Conservation (phyloP, 2,888 invertebrate species). For the Erebia epiphron region DNA sequence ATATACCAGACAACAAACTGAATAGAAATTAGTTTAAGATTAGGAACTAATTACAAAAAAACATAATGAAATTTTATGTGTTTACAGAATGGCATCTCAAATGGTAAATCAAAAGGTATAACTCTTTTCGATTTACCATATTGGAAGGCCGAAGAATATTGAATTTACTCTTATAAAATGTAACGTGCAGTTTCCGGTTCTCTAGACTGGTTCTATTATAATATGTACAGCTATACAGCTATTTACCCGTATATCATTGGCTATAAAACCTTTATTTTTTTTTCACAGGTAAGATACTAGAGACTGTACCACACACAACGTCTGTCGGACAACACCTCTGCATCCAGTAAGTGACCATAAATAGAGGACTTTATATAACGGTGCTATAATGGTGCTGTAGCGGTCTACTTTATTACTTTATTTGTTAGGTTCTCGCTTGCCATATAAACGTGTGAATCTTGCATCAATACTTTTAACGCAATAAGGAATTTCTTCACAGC, state of each 20-base stretch:
- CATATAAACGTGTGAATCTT: constrained; percentile 32
- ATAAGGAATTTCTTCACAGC: constrained; percentile 27
- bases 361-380: constrained; percentile 47
- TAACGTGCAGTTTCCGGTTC: background rate
- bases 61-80: background rate
- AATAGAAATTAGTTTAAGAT: no score
- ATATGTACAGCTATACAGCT: background rate
- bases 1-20: no score
- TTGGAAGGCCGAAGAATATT: background rate
- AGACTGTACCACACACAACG: constrained; percentile 54
- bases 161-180: constrained; percentile 5
- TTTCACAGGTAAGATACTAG: constrained; percentile 61
- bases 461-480: constrained; percentile 25
- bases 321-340: constrained; percentile 38
- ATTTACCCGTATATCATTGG: constrained; percentile 26
- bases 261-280: constrained; percentile 50
- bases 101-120: no score
- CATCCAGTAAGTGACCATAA: constrained; percentile 50
- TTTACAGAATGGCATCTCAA: background rate
- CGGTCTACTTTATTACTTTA: constrained; percentile 41
- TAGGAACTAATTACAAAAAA: background rate
- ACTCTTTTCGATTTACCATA: background rate
- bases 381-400: constrained; percentile 34
- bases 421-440: constrained; percentile 15
- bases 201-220: constrained; percentile 1